Base-by-base conservation (phyloP, 2,888 invertebrate species). In the Oligia latruncula region DNA sequence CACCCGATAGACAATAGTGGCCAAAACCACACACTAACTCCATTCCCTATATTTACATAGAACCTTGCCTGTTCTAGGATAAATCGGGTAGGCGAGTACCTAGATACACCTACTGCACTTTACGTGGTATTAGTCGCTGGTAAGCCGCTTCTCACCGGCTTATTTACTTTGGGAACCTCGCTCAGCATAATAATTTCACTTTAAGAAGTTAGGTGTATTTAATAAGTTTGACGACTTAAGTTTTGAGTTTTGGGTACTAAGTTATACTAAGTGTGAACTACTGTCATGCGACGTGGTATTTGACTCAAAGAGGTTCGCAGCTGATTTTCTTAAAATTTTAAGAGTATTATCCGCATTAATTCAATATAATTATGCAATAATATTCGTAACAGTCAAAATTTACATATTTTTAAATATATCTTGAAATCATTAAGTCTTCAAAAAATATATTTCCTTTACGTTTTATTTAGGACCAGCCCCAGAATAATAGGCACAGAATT, bases 171-270 rank as follows among this genome's bases (percentile, higher is more conserved):
- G 29, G 49, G 20, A 74, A 66, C 60, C 23, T 62, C 52, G 13
- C 49, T 66, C 71, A 62, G 85, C 85, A 85, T 87, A 79, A 78
- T 88, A 76, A 87, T 86, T 78, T 68, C 78, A 77, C 78, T 71
- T 88, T 78, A 86, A 29, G 6, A 78, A 87, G 60, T 81, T 80
- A 52, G 23, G n/a, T 65, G 74, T 80, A 71, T 73, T 77, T 20
- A 76, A 71, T 71, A 64, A 84, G 65, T 74, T 74, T 29, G 62
- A 81, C 68, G 43, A 66, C n/a, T 71, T 73, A 84, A 85, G 85
- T 74, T 76, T 81, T 49, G 23, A 29, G 58, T 58, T 74, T 71
- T 71, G 58, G 20, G 15, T n/a, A 76, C 64, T 70, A 73, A 70
- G 64, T 76, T 55, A 15, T 4, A 29, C 17, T 75, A 43, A 62